Base-by-base conservation (phyloP, 1,140 invertebrate species). In the Geopemphigus sp. region DNA sequence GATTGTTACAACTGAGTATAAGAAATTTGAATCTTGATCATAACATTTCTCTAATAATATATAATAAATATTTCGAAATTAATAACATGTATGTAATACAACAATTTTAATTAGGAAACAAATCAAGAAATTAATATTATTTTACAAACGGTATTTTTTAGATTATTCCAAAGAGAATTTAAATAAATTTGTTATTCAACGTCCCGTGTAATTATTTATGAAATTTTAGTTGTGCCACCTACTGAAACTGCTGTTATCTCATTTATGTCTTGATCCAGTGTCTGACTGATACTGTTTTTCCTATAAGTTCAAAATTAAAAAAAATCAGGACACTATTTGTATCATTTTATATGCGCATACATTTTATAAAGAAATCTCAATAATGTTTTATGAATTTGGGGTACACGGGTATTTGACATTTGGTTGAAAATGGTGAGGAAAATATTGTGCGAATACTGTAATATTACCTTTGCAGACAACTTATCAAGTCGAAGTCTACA, bases 401-500 rank as follows among this genome's bases (percentile, higher is more conserved):
- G 26, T 78, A 47, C 22, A 29, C 19, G 17, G 57, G 17, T 61
- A 61, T 61, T 78, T 61, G 10, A 47, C 24, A 19, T 47, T n/a
- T 22, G 74, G 74, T 78, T 78, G 56, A 78, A 78, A 78, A 78
- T 78, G 74, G 74, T 78, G 74, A 78, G 63, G 74, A 78, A 78
- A 78, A 78, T 78, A 78, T 63, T 78, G 61, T 78, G 74, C 74
- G 74, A 78, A 12, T 78, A 78, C 74, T 78, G 74, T 61, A 78
- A 78, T 78, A 63, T 78, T 50, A 78, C 74, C 2, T 78, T 78
- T 78, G 74, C 74, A 59, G 74, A 78, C 56, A 78, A 78, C 10
- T 78, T 78, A 63, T 78, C 74, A 78, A 78, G 57, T 24, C 53
- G 74, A 50, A 78, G 61, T 63, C 15, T 78, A 78, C 74, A 78